A percentile compares a stretch with the other conserved stretches of the same genome.
Conservation (phyloP, 2,888 invertebrate species). For the Amiota minor region DNA sequence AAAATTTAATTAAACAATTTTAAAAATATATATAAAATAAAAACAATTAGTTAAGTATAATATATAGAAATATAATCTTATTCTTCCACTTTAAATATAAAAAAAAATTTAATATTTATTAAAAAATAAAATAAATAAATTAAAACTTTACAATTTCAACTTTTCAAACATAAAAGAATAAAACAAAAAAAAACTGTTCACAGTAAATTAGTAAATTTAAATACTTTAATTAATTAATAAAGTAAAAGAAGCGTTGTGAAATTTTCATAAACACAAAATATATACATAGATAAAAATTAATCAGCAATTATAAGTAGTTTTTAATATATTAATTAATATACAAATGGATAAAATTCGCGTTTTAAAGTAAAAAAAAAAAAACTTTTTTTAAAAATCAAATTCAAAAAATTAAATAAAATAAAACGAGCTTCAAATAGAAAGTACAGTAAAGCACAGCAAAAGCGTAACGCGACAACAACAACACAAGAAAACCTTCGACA, state of each 20-base stretch:
- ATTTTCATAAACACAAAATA: conserved; percentile 35
- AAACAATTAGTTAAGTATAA: conserved; percentile 33
- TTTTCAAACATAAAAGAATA: conserved; percentile 36
- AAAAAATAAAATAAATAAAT: neutral
- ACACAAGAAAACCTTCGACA: conserved; percentile 25
- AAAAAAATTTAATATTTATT: conserved; percentile 1
- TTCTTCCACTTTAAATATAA: conserved; percentile 29
- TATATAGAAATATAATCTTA: conserved; percentile 25
- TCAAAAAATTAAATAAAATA: conserved; percentile 12
- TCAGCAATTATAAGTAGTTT: conserved; percentile 59
- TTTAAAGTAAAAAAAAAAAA: neutral
- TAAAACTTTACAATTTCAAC: conserved; percentile 28
- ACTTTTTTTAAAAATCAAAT: conserved; percentile 53
- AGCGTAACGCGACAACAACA: conserved; percentile 25
- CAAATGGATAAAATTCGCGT: neutral
- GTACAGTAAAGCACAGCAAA: conserved; percentile 27
- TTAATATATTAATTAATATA: conserved; percentile 40
- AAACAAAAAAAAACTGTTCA: conserved; percentile 19
- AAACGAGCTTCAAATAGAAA: conserved; percentile 14
- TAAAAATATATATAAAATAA: conserved; percentile 22
- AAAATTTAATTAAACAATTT: conserved; percentile 37
- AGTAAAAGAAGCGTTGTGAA: conserved; percentile 56
- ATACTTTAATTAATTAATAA: conserved; percentile 10
- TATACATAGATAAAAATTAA: neutral
- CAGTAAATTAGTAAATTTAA: conserved; percentile 33